Base-by-base conservation (phyloP, 1,140 invertebrate genomes). In the Harlomillsia oculata region DNA sequence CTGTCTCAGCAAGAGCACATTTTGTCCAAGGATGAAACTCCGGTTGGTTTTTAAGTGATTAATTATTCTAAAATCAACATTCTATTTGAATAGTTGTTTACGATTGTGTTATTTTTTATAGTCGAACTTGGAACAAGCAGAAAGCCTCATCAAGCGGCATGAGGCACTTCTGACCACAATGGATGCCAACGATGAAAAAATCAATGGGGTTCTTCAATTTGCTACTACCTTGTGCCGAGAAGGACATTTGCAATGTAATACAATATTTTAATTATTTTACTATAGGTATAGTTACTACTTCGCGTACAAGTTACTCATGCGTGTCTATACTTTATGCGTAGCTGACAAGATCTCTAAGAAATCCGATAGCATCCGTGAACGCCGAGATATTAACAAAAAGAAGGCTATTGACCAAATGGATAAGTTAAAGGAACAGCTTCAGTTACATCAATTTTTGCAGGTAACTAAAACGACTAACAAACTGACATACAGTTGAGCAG, bases 161-260 rank as follows among this genome's bases (percentile, higher is more conserved):
- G 95, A 99, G 72, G 91, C 95, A 2, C 98, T 99, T 78, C 83
- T 98, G 64, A 98, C 93, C 0, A 98, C 95, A 0, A 96, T 99
- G 90, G 95, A 99, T 74, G 96, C 96, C 4, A 99, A 99, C 73
- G 95, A 99, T 72, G 97, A 99, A 67, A 99, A 99, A 74, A 90
- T 99, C 68, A 96, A 97, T 70, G 84, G 82, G 3, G 87, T 98
- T 14, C 83, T 94, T 2, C 85, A 92, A 67, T 96, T 96, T 70
- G 93, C 93, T 48, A 82, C 87, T 66, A 78, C 89, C 11, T 78
- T 98, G 2, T 83, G 85, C 32, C 87, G 90, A 67, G 89, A 91
- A 70, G 82, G 84, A 49, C 90, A 96, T 73, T 92, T 75, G 68
- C 71, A 71, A 59, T 66, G 67, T 69, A 45, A 49, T 41, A 46